Evolutionary conservation across 2,113 vertebrate species (phyloP).

Genomic region (Dicerorhinus sumatrensis): DNA sequence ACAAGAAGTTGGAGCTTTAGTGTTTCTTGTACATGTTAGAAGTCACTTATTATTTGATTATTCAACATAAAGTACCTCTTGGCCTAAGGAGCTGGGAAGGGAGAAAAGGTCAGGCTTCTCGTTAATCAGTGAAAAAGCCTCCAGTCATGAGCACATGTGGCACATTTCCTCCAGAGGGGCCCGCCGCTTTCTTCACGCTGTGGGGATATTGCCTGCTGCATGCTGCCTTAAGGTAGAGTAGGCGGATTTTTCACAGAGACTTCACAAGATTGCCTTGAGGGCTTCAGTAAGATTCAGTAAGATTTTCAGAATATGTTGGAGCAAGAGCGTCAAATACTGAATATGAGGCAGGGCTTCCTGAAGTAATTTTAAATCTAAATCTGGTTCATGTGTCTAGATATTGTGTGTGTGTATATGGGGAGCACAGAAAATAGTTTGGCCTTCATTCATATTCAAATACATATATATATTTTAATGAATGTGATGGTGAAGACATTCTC

Average conservation of each 20-base stretch:
- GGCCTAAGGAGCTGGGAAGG: constrained; percentile 8
- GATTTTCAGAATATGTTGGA: constrained; percentile 19
- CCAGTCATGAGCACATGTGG: not conserved
- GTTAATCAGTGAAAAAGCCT: not conserved
- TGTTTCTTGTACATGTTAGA: constrained; percentile 22
- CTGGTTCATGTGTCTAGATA: not conserved
- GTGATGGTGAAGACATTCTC: not conserved
- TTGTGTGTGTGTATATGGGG: not conserved
- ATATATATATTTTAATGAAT: not conserved
- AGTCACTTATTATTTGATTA: constrained; percentile 57
- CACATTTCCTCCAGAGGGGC: not conserved
- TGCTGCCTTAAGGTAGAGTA: not conserved
- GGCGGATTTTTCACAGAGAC: not conserved
- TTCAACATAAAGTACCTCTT: constrained; percentile 40
- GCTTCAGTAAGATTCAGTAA: not conserved
- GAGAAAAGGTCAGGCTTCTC: constrained; percentile 70
- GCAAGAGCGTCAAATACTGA: not conserved
- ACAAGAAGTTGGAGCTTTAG: constrained; percentile 11
- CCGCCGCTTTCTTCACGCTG: not conserved
- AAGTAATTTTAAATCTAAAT: constrained; percentile 21
- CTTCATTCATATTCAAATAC: not conserved
- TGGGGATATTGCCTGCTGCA: not conserved
- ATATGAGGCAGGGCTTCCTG: not conserved
- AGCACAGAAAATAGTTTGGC: not conserved
- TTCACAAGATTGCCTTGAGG: not conserved